phyloP scores from a whole-genome alignment of 2,113 vertebrate genomes.

The Erinaceus europaeus region DNA sequence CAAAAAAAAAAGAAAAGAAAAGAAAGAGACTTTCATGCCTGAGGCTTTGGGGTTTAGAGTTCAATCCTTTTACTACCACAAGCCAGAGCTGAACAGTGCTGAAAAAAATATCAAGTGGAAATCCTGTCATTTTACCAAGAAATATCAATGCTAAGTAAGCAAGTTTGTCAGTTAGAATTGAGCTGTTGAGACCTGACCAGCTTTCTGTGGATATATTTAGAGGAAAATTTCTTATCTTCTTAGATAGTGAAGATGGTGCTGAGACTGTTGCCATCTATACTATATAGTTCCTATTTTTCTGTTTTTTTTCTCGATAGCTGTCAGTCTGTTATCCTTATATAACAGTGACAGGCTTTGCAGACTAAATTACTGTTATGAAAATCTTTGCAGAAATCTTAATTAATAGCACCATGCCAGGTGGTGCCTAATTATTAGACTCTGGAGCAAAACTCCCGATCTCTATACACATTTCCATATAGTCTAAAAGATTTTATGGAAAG shows the following conservation, averaged over 20 bases:
- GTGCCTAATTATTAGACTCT: not conserved
- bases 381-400: not conserved
- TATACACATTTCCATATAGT: not conserved
- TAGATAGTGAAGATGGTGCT: not conserved
- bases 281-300: not conserved
- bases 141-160: not conserved
- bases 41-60: no score
- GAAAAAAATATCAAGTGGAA: no score
- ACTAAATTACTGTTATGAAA: not conserved
- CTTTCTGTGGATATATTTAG: not conserved
- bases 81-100: no score
- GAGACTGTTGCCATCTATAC: not conserved
- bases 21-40: no score
- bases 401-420: not conserved
- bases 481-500: not conserved
- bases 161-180: not conserved
- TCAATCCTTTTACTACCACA: no score
- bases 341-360: not conserved
- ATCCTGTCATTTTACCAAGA: not conserved
- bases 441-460: not conserved
- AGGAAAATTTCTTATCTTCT: not conserved
- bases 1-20: no score
- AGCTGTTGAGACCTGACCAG: not conserved
- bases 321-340: not conserved
- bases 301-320: not conserved